These are phyloP conservation scores for Alaudala cheleensis DNA, from an alignment of 2,113 vertebrate species.

Conservation along the genomic window DNA sequence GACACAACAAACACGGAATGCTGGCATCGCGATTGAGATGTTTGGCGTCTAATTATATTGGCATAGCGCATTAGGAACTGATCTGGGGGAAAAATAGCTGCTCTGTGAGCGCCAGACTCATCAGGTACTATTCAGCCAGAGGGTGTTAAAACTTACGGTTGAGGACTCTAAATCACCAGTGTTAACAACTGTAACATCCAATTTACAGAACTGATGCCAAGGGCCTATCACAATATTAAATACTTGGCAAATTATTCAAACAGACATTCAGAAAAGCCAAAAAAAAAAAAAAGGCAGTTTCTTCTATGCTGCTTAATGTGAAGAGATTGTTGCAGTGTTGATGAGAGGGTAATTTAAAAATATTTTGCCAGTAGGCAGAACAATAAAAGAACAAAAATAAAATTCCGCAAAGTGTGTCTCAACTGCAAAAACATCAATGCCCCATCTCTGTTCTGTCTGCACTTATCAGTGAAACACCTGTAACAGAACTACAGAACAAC, in stretches of 20 bases:
- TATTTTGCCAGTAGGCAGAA: neutral
- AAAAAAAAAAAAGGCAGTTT: neutral
- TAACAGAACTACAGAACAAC: neutral
- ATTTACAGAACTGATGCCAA: neutral
- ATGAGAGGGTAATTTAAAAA: neutral
- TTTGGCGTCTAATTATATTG: neutral
- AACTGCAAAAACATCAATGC: neutral
- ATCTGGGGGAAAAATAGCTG: neutral
- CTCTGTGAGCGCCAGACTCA: neutral
- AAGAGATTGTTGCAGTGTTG: neutral
- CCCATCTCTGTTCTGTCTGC: no score
- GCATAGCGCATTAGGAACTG: neutral
- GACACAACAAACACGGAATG: accelerated
- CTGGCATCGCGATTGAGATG: neutral
- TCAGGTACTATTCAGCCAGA: neutral
- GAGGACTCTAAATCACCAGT: neutral
- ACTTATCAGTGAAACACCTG: neutral
- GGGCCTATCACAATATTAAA: neutral
- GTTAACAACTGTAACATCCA: neutral
- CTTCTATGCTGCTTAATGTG: neutral
- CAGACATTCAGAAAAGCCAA: neutral
- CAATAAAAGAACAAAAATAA: neutral
- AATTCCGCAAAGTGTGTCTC: neutral
- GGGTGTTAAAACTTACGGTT: neutral
- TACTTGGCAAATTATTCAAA: neutral